Percentiles rank a stretch among this genome's conserved stretches.
Evolutionary conservation across 2,888 invertebrate genomes (phyloP).

Genomic region (Pilophorus perplexus): DNA sequence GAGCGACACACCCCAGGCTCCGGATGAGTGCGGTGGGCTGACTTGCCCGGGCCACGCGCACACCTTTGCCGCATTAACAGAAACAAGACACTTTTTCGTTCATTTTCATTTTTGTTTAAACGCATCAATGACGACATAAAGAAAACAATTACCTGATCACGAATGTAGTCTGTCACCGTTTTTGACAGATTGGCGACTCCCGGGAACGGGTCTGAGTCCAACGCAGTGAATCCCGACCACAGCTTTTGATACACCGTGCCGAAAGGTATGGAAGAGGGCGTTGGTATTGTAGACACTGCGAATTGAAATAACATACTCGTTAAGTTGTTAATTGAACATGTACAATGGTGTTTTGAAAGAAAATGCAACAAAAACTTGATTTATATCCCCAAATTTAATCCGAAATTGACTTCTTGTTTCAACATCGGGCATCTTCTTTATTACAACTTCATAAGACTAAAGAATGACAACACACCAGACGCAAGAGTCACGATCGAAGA

Average conservation of each 20-base stretch:
- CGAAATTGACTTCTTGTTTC: too few relatives aligned
- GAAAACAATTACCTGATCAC: constrained; percentile 61
- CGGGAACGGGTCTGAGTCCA: constrained; percentile 85
- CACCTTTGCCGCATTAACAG: constrained; percentile 44
- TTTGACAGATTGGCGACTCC: constrained; percentile 75
- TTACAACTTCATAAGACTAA: too few relatives aligned
- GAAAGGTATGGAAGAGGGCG: constrained; percentile 52
- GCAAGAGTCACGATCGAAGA: constrained; percentile 58
- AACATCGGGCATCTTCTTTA: too few relatives aligned
- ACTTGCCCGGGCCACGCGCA: constrained; percentile 48
- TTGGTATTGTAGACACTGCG: constrained; percentile 7
- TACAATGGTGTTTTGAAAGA: too few relatives aligned
- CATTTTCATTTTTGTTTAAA: too few relatives aligned
- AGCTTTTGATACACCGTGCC: constrained; percentile 84
- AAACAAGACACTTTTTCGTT: constrained; percentile 14
- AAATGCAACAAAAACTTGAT: background rate
- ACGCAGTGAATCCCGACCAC: constrained; percentile 75
- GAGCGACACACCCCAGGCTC: constrained; percentile 46
- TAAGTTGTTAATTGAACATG: too few relatives aligned
- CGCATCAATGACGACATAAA: background rate
- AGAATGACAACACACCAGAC: constrained; percentile 62
- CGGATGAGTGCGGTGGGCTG: constrained; percentile 42
- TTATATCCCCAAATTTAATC: constrained; percentile 45
- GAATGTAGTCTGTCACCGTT: constrained; percentile 73
- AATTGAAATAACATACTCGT: background rate